phyloP scores from a whole-genome alignment of 2,797 vertebrate species.

The Poeciliopsis turneri region DNA sequence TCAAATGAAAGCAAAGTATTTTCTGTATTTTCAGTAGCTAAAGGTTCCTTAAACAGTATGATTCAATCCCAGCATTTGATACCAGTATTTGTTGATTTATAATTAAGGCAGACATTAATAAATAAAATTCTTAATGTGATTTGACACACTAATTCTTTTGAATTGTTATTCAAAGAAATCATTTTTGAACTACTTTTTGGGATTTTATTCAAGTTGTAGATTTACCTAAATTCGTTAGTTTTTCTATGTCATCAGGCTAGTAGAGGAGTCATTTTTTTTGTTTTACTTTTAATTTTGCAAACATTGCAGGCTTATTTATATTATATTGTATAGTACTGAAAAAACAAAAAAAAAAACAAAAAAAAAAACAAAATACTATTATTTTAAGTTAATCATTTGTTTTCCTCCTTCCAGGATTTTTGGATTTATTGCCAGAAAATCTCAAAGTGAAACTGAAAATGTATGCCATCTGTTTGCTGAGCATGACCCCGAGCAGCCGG shows the following conservation, averaged over 20 bases:
- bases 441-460: constrained; percentile 91
- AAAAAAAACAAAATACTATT: neutral
- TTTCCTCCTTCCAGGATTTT: constrained; percentile 84
- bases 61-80: neutral
- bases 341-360: neutral
- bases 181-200: neutral
- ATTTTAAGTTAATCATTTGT: neutral
- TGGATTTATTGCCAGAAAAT: constrained; percentile 94
- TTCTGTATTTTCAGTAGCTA: neutral
- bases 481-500: constrained; percentile 95
- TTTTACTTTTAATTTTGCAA: neutral
- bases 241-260: neutral
- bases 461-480: constrained; percentile 96
- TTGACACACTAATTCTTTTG: neutral
- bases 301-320: neutral
- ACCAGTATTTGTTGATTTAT: neutral
- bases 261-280: neutral
- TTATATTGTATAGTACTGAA: neutral
- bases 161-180: neutral
- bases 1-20: neutral
- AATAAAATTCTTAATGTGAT: neutral
- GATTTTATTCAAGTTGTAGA: neutral
- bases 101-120: neutral
- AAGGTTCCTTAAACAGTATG: neutral
- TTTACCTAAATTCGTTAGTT: neutral